phyloP scores from a whole-genome alignment of 2,797 vertebrate species.

The Pseudocheirus occidentalis region DNA sequence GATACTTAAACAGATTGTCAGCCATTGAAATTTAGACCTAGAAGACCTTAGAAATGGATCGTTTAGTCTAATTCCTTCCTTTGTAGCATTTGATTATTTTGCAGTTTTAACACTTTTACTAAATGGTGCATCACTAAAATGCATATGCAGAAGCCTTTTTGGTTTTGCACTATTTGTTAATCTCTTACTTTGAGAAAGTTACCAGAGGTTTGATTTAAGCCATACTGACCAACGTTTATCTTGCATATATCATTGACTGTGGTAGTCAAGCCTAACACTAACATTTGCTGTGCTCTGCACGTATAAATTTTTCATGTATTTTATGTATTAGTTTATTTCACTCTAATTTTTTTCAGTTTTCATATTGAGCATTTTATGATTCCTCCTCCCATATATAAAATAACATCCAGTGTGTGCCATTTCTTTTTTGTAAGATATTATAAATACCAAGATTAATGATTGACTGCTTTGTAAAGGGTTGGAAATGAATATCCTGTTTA shows the following conservation, averaged over 20 bases:
- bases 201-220: not conserved
- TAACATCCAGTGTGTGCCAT: not conserved
- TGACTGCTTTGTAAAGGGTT: not conserved
- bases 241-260: not conserved
- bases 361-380: not conserved
- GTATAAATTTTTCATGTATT: not conserved
- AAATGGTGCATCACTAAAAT: not conserved
- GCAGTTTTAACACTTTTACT: not conserved
- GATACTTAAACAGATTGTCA: not conserved
- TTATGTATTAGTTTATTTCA: not conserved
- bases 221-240: not conserved
- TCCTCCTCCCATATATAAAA: not conserved
- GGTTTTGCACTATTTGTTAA: not conserved
- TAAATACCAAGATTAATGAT: not conserved
- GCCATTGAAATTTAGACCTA: not conserved
- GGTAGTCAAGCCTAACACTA: not conserved
- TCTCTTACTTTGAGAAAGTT: not conserved
- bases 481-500: not conserved
- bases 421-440: conserved; percentile 11
- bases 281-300: not conserved
- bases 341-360: not conserved
- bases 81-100: not conserved
- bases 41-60: not conserved
- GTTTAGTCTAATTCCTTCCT: not conserved
- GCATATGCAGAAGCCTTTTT: not conserved